A percentile compares a stretch with the other conserved stretches of the same genome.
Evolutionary conservation across 2,888 invertebrate species (phyloP).

Genomic region (Oscheius sp.): DNA sequence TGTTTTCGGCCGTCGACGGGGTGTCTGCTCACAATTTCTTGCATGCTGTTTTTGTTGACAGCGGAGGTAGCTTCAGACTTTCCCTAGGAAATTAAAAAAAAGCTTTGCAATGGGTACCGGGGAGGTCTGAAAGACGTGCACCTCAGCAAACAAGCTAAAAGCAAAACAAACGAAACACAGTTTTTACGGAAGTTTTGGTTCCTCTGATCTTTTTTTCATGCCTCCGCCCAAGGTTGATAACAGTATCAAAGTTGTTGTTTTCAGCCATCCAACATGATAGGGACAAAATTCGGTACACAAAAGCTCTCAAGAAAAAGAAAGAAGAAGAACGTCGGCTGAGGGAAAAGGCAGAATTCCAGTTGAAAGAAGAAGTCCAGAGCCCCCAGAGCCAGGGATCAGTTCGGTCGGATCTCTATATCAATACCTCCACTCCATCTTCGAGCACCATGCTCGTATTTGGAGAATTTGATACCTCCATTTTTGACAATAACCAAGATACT

Average conservation of each 20-base stretch:
- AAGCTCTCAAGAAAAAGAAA: constrained; percentile 58
- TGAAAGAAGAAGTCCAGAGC: constrained; percentile 55
- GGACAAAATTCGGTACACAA: constrained; percentile 65
- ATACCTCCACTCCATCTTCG: constrained; percentile 62
- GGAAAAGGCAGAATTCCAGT: constrained; percentile 35
- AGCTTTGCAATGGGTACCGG: background rate
- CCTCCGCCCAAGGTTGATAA: background rate
- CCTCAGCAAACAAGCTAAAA: background rate
- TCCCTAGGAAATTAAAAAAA: constrained; percentile 2
- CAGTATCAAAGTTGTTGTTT: constrained; percentile 33
- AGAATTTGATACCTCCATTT: constrained; percentile 25
- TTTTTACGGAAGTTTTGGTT: background rate
- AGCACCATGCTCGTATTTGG: constrained; percentile 45
- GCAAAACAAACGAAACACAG: background rate
- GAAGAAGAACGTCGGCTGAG: constrained; percentile 53
- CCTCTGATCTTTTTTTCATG: background rate
- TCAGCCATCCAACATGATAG: constrained; percentile 66
- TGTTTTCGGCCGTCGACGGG: background rate
- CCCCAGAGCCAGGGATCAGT: constrained; percentile 47
- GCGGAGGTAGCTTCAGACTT: background rate
- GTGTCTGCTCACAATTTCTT: background rate
- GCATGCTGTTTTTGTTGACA: constrained; percentile 10
- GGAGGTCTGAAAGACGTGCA: background rate
- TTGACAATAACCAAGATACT: constrained; percentile 30
- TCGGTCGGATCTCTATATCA: constrained; percentile 54